Conservation (phyloP, 2,113 vertebrate genomes). For the Porphyrio hochstetteri region DNA sequence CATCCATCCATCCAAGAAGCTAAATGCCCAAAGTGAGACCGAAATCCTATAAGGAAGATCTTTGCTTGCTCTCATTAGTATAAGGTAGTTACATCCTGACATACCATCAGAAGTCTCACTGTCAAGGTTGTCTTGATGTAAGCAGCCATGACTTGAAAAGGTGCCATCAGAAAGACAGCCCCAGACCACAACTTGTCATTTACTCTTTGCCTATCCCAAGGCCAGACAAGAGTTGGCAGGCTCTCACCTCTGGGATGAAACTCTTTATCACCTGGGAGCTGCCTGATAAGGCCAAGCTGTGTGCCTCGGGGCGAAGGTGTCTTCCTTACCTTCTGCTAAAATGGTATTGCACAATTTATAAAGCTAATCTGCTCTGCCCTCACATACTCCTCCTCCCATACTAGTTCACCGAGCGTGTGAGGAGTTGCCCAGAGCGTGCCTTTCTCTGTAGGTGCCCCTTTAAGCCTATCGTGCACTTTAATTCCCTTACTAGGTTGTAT, state of each 20-base stretch:
- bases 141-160: not conserved
- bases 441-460: not conserved
- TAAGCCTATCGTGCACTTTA: not conserved
- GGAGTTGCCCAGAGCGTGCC: not conserved
- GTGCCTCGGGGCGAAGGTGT: not conserved
- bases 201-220: conserved; percentile 14
- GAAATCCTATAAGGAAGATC: not conserved
- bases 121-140: not conserved
- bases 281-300: not conserved
- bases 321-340: not conserved
- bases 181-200: not conserved
- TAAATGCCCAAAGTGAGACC: not conserved
- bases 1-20: not conserved
- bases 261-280: not conserved
- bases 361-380: not conserved
- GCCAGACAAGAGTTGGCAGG: conserved; percentile 10
- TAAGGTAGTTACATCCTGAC: not conserved
- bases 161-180: not conserved
- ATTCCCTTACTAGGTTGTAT: not conserved
- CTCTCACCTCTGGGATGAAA: not conserved
- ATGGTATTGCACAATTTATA: not conserved
- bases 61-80: not conserved
- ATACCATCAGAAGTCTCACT: not conserved
- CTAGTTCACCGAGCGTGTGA: not conserved
- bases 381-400: accelerated